Percentiles rank a stretch among this genome's conserved stretches.
These are phyloP conservation scores for Pogonocherus hispidulus DNA, from an alignment of 2,888 invertebrate species.

Conservation along the genomic window DNA sequence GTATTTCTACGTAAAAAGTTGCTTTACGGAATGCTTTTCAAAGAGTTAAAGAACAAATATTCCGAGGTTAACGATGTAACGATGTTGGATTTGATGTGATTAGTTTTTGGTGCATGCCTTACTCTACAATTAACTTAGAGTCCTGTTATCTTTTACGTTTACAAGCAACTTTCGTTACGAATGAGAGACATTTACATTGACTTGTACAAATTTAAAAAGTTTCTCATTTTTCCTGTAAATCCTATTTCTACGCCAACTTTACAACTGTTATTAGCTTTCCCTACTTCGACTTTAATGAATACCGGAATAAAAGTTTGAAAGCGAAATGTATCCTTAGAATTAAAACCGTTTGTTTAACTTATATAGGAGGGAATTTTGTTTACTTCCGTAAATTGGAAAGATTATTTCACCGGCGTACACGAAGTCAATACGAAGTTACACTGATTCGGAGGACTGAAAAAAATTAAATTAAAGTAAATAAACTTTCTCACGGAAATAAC, in stretches of 20 bases:
- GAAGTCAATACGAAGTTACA: too few species aligned
- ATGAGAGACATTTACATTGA: not conserved
- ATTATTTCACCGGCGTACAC: not conserved
- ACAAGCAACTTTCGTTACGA: not conserved
- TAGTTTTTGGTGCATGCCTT: too few species aligned
- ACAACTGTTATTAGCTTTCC: not conserved
- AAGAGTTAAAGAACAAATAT: too few species aligned
- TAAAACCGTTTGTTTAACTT: not conserved
- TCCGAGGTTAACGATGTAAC: too few species aligned
- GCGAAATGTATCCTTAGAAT: not conserved
- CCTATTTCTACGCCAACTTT: not conserved
- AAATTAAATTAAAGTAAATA: too few species aligned
- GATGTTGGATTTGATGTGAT: too few species aligned
- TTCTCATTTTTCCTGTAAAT: slow-evolving; percentile 1
- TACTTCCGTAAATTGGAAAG: not conserved
- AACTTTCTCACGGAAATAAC: too few species aligned
- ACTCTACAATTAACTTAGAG: too few species aligned
- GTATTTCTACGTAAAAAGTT: too few species aligned
- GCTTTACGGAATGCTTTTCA: too few species aligned
- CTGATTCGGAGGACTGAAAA: too few species aligned
- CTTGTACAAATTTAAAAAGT: not conserved
- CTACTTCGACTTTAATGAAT: slow-evolving; percentile 4
- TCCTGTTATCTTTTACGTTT: not conserved
- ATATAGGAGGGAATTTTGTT: not conserved
- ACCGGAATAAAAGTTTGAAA: not conserved